Conservation (phyloP, 37 sponge, comb jelly and placozoan species). For the Dysidea cf. avara region DNA sequence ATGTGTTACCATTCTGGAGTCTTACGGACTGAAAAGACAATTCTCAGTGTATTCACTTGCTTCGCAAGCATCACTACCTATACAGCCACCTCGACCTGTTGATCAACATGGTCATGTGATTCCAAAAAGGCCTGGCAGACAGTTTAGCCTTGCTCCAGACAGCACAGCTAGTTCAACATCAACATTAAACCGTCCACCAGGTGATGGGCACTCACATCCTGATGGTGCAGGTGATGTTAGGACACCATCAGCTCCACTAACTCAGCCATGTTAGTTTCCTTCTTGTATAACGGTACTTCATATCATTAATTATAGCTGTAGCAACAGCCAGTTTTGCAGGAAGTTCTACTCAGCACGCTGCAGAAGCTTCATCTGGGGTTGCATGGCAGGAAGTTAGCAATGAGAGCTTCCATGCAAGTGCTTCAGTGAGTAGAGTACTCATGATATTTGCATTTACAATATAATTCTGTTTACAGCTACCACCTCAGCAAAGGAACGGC, state of each 20-base stretch:
- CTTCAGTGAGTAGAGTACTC: too few species aligned
- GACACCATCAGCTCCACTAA: neutral
- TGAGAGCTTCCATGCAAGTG: too few species aligned
- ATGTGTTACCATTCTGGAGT: constrained; percentile 58
- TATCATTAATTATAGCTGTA: too few species aligned
- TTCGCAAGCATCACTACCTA: constrained; percentile 30
- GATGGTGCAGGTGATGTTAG: neutral
- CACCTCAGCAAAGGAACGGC: too few species aligned
- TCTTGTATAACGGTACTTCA: too few species aligned
- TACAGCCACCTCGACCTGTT: constrained; percentile 16
- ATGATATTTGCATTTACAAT: too few species aligned
- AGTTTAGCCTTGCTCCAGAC: constrained; percentile 26
- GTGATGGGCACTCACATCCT: constrained; percentile 64
- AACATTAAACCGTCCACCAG: constrained; percentile 35
- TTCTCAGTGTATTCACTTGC: constrained; percentile 37
- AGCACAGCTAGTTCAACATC: neutral
- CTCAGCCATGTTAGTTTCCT: too few species aligned
- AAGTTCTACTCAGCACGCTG: too few species aligned
- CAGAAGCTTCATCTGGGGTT: too few species aligned
- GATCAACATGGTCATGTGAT: constrained; percentile 76
- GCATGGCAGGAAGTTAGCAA: too few species aligned
- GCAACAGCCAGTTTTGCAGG: too few species aligned
- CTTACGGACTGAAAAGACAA: constrained; percentile 35
- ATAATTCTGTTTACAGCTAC: too few species aligned
- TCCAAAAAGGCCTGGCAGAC: constrained; percentile 21